Base-by-base conservation (phyloP, 2,888 invertebrate genomes). In the Clanis bilineata region DNA sequence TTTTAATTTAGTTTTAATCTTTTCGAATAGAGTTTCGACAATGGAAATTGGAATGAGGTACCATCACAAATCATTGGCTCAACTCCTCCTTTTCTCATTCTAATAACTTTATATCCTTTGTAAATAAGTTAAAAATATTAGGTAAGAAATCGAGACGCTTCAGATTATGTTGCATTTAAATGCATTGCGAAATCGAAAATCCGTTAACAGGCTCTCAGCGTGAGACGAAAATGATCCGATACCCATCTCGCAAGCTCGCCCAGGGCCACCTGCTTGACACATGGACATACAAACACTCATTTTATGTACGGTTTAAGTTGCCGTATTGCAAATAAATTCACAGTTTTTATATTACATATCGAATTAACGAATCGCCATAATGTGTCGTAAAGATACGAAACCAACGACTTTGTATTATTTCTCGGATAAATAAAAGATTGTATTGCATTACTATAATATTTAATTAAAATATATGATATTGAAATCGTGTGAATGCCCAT, bases 311-410 rank as follows among this genome's bases (percentile, higher is more conserved):
- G 72, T 76, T 73, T 73, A 79, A 74, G 79, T 75, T 77, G 68
- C 73, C 60, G 67, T 62, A 77, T 73, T 68, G 79, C 73, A 62
- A 79, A 89, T 90, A 90, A 90, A 89, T 82, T 86, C 74, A 77
- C 81, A 77, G 72, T 82, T 88, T 90, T 90, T 88, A 88, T 88
- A 82, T 72, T 76, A 80, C 79, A 70, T 78, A 82, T 83, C 80
- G 77, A 83, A 88, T 88, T 86, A 86, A 85, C 69, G 73, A 65
- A 71, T 73, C 71, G 74, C 74, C 68, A 68, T 64, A 66, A 57
- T 66, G 70, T 72, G 69, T 70, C 71, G 64, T 74, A 77, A 79
- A 73, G 63, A 69, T 65, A 70, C 62, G 69, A 75, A 78, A 79
- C 72, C 64, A 71, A 71, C 68, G 71, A 69, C 70, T 63, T 69